Percentiles rank a stretch among this genome's conserved stretches.
phyloP scores from a whole-genome alignment of 2,113 vertebrate genomes.

The Carlito syrichta region DNA sequence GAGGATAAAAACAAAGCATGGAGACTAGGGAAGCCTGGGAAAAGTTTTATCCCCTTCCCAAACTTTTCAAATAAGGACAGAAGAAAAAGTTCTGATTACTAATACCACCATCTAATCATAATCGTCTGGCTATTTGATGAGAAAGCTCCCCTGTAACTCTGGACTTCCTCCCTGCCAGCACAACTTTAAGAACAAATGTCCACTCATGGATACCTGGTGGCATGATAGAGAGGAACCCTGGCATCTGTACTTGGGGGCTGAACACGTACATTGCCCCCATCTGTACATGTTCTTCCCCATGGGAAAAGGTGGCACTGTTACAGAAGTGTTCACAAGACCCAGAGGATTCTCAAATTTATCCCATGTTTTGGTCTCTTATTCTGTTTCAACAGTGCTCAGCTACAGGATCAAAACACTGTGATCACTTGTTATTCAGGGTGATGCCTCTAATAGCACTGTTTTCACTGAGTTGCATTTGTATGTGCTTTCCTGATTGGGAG shows the following conservation, averaged over 20 bases:
- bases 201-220: neutral
- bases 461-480: neutral
- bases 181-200: neutral
- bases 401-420: neutral
- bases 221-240: neutral
- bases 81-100: neutral
- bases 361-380: neutral
- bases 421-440: neutral
- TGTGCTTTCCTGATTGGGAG: neutral
- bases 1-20: neutral
- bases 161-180: neutral
- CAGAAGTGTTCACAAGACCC: neutral
- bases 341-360: neutral
- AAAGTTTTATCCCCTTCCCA: neutral
- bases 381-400: neutral
- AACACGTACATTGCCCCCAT: neutral
- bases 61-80: slow-evolving; percentile 9
- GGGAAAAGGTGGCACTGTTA: neutral
- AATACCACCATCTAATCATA: neutral
- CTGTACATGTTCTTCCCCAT: too few relatives aligned
- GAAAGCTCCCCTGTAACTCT: neutral
- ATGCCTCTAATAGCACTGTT: neutral
- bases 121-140: neutral
- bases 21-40: neutral
- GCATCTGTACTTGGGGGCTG: neutral